Evolutionary conservation across 2,113 vertebrate species (phyloP).

Genomic region (Triplophysa dalaica): DNA sequence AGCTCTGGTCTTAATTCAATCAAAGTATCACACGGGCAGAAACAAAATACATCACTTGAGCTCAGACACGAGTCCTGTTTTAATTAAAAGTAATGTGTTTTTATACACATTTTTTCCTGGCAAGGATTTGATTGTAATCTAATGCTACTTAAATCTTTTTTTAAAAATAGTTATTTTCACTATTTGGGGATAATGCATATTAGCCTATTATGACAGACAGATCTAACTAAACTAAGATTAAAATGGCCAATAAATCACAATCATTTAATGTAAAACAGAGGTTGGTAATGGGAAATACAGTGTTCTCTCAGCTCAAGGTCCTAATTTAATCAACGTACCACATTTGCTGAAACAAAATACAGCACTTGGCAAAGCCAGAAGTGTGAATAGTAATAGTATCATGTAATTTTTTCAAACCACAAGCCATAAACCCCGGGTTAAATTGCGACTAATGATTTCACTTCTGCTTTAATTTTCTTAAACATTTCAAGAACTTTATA

Average conservation of each 20-base stretch:
- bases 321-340: neutral
- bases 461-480: slow-evolving; percentile 20
- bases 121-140: too few species aligned
- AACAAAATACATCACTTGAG: neutral
- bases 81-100: too few species aligned
- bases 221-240: too few species aligned
- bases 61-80: too few species aligned
- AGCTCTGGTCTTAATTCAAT: slow-evolving; percentile 15
- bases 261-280: neutral
- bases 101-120: too few species aligned
- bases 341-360: slow-evolving; percentile 9
- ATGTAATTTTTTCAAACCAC: neutral
- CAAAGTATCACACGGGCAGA: neutral
- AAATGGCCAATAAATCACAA: neutral
- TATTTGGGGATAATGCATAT: too few species aligned
- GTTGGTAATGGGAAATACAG: neutral
- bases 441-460: neutral
- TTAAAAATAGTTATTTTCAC: too few species aligned
- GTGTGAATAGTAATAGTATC: neutral
- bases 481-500: neutral
- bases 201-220: too few species aligned
- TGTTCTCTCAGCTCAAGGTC: neutral
- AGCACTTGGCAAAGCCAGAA: neutral
- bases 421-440: neutral
- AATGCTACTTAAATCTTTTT: too few species aligned